These are phyloP conservation scores for Pagrus major DNA, from an alignment of 2,113 vertebrate species.

Conservation along the genomic window DNA sequence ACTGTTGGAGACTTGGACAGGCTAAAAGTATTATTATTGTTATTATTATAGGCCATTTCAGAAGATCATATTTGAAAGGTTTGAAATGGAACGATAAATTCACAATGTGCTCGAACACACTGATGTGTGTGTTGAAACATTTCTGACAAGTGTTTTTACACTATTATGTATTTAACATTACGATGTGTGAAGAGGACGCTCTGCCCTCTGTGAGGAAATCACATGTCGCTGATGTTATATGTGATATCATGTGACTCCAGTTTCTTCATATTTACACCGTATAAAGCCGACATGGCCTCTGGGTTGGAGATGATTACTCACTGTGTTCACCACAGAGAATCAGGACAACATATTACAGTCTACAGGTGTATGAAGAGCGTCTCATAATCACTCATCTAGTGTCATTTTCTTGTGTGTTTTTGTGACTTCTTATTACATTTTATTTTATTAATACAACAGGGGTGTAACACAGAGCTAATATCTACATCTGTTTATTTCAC, in stretches of 20 bases:
- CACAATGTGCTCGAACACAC: slow-evolving; percentile 12
- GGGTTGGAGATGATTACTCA: background rate
- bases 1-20: slow-evolving; percentile 20
- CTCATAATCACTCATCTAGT: no score
- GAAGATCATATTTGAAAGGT: slow-evolving; percentile 10
- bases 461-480: background rate
- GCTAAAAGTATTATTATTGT: slow-evolving; percentile 19
- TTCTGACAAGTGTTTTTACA: background rate
- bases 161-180: no score
- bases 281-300: background rate
- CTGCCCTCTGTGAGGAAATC: background rate
- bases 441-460: background rate
- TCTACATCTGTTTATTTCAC: background rate
- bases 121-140: background rate
- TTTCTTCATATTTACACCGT: background rate
- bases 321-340: background rate
- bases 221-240: background rate
- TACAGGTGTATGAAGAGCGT: background rate
- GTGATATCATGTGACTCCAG: background rate
- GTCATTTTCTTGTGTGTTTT: background rate
- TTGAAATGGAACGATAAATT: slow-evolving; percentile 21
- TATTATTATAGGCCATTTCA: slow-evolving; percentile 23
- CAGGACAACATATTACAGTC: no score
- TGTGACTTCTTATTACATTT: background rate
- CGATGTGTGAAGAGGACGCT: background rate